These are phyloP conservation scores for Dynastes tityus DNA, from an alignment of 2,888 invertebrate species.

Conservation along the genomic window DNA sequence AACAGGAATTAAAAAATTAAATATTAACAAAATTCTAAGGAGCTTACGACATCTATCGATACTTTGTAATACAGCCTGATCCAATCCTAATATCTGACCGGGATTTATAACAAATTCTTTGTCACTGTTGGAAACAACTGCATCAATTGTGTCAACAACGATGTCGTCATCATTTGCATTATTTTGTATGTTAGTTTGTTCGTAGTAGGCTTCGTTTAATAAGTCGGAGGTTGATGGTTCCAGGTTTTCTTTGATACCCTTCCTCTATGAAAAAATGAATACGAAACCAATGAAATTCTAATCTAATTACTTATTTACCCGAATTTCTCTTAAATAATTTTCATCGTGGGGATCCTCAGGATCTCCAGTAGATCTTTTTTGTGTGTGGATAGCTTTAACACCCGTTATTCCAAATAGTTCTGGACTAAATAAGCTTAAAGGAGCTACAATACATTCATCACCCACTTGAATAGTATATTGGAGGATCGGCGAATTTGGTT, in stretches of 20 bases:
- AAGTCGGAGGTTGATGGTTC: conserved; percentile 71
- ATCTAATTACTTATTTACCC: conserved; percentile 63
- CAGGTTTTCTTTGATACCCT: conserved; percentile 76
- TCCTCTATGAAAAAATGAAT: conserved; percentile 67
- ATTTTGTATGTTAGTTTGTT: conserved; percentile 71
- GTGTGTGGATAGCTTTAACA: conserved; percentile 80
- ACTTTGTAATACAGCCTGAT: conserved; percentile 92
- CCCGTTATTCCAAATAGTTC: conserved; percentile 92
- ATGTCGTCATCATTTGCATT: conserved; percentile 80
- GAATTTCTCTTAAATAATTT: conserved; percentile 91
- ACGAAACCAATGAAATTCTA: not conserved
- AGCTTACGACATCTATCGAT: conserved; percentile 88
- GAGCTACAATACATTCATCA: conserved; percentile 94
- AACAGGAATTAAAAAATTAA: not conserved
- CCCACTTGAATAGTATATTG: conserved; percentile 88
- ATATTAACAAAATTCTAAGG: no score
- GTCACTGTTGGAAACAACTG: conserved; percentile 65
- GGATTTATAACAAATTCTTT: conserved; percentile 82
- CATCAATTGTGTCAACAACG: conserved; percentile 79
- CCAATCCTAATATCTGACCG: conserved; percentile 88
- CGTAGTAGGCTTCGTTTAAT: conserved; percentile 71
- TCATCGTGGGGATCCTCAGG: conserved; percentile 96
- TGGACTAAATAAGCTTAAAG: conserved; percentile 89
- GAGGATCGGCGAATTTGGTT: conserved; percentile 78
- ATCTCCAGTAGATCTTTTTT: conserved; percentile 81